Conservation (phyloP, 2,797 vertebrate species). For the Florisuga fusca region DNA sequence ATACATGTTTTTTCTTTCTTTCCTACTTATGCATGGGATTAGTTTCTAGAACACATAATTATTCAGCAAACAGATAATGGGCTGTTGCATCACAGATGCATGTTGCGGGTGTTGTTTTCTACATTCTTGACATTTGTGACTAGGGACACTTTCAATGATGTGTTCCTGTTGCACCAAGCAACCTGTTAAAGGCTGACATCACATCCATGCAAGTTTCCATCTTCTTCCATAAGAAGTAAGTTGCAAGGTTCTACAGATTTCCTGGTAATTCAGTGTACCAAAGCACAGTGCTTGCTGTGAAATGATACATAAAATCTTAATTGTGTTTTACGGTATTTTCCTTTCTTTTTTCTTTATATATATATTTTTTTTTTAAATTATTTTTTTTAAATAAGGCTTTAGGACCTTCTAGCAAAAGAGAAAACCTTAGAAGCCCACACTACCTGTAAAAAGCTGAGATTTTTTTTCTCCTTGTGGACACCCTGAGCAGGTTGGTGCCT, state of each 20-base stretch:
- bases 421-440: background rate
- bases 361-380: background rate
- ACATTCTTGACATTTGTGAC: background rate
- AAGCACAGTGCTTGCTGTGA: background rate
- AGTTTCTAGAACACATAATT: background rate
- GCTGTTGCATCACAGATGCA: background rate
- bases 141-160: background rate
- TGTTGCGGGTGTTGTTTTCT: background rate
- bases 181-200: background rate
- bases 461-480: background rate
- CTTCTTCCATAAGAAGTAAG: background rate
- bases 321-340: background rate
- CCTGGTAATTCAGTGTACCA: background rate
- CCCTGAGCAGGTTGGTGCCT: background rate
- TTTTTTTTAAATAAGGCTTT: background rate
- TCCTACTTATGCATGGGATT: background rate
- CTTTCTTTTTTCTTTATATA: background rate
- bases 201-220: background rate
- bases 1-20: background rate
- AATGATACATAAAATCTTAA: background rate
- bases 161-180: background rate
- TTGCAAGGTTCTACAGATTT: background rate
- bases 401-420: background rate
- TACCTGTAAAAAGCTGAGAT: background rate
- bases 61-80: background rate